Conservation (phyloP, 2,113 vertebrate species). For the Heterotis niloticus region DNA sequence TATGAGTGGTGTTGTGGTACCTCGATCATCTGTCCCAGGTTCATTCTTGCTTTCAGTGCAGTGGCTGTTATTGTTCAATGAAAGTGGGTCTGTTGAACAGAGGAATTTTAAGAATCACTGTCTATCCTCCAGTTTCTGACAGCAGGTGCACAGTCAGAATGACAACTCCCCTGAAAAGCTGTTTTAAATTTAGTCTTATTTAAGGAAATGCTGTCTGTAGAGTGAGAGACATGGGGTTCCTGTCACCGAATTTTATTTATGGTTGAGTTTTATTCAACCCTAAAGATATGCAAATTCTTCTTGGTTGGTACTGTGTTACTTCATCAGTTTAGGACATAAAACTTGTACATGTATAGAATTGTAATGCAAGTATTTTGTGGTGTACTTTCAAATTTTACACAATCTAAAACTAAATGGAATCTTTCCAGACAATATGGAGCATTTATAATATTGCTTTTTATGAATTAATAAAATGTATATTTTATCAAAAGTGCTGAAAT, state of each 20-base stretch:
- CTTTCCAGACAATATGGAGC: constrained; percentile 10
- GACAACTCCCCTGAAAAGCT: background rate
- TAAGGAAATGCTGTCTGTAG: background rate
- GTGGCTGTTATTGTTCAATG: too few relatives aligned
- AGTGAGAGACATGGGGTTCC: background rate
- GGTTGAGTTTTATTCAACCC: constrained; percentile 27
- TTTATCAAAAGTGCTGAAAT: constrained; percentile 13
- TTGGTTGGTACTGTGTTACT: constrained; percentile 6
- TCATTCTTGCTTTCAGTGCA: background rate
- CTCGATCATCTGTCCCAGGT: background rate
- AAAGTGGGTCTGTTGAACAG: too few relatives aligned
- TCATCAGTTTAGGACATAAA: background rate
- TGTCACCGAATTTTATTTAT: constrained; percentile 11
- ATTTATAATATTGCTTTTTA: constrained; percentile 17
- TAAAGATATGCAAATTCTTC: constrained; percentile 15
- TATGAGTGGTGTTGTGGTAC: too few relatives aligned
- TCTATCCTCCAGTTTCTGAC: too few relatives aligned
- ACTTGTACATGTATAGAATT: constrained; percentile 15
- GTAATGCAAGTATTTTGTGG: constrained; percentile 22
- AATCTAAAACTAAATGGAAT: background rate
- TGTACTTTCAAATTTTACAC: constrained; percentile 2
- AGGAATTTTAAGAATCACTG: too few relatives aligned
- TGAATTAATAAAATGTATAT: constrained; percentile 26
- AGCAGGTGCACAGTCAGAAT: background rate
- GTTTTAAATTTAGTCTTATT: background rate